Evolutionary conservation across 2,113 vertebrate species (phyloP).

Genomic region (Odocoileus virginianus): DNA sequence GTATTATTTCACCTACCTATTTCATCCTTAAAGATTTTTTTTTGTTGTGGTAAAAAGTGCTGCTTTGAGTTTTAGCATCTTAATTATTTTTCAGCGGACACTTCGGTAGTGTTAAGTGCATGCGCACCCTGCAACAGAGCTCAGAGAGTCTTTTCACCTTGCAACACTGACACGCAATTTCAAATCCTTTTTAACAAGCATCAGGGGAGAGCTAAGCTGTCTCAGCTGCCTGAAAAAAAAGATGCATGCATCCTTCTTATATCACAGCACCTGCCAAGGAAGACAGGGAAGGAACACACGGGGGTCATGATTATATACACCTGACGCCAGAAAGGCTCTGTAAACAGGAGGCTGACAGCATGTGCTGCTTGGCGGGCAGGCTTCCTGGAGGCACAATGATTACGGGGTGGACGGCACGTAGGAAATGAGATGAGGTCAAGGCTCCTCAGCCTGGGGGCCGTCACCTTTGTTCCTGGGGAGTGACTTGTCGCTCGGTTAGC

Average conservation of each 20-base stretch:
- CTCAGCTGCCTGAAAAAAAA: not conserved
- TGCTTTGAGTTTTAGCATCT: rapidly evolving
- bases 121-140: not conserved
- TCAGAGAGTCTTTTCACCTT: not conserved
- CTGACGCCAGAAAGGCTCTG: not conserved
- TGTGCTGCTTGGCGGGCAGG: rapidly evolving
- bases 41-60: no score
- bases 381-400: not conserved
- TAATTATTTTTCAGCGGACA: rapidly evolving
- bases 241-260: not conserved
- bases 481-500: not conserved
- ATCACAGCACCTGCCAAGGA: rapidly evolving
- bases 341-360: not conserved
- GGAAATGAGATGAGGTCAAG: not conserved
- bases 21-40: not conserved
- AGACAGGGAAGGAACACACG: not conserved
- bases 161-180: not conserved
- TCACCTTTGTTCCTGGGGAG: not conserved
- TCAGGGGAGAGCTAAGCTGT: not conserved
- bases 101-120: rapidly evolving
- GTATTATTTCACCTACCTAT: not conserved
- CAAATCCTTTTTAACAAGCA: not conserved
- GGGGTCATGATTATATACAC: not conserved
- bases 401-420: not conserved
- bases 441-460: not conserved